phyloP scores from a whole-genome alignment of 64 coral and sea anemone species.

The Stichodactyla helianthus region DNA sequence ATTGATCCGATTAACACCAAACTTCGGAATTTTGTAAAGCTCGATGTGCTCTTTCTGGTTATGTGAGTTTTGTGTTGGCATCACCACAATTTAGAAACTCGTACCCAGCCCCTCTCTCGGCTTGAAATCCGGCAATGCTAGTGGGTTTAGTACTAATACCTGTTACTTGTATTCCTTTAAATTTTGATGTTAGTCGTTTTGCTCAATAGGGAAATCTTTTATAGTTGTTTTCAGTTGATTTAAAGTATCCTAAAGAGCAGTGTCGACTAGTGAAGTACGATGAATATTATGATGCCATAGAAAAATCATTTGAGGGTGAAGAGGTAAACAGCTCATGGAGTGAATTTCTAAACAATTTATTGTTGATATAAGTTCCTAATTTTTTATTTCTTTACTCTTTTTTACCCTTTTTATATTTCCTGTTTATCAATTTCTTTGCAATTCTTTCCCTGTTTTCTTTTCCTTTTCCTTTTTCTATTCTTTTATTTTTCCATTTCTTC shows the following conservation, averaged over 20 bases:
- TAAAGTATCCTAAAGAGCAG: slow-evolving; percentile 13
- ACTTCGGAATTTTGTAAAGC: no score
- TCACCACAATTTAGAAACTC: no score
- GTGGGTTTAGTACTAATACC: no score
- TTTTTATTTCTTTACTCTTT: no score
- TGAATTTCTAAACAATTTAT: no score
- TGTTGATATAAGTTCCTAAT: no score
- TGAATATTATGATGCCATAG: slow-evolving; percentile 60
- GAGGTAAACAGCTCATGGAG: slow-evolving; percentile 4
- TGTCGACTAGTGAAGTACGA: slow-evolving; percentile 64
- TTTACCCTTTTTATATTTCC: no score
- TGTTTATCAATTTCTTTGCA: background rate
- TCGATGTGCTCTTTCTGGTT: no score
- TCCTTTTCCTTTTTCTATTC: background rate
- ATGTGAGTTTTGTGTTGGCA: no score
- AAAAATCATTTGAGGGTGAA: slow-evolving; percentile 62
- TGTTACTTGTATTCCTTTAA: background rate
- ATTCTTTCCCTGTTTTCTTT: background rate
- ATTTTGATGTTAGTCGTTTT: background rate
- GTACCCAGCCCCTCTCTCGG: no score
- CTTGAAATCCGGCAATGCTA: no score
- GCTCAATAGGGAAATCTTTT: background rate
- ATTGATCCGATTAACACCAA: no score
- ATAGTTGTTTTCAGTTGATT: slow-evolving; percentile 23
- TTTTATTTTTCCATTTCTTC: background rate